Evolutionary conservation across 2,113 vertebrate species (phyloP), one percentile per base, ranked within the genome.

Genomic region (Cyprinodon tularosa): DNA sequence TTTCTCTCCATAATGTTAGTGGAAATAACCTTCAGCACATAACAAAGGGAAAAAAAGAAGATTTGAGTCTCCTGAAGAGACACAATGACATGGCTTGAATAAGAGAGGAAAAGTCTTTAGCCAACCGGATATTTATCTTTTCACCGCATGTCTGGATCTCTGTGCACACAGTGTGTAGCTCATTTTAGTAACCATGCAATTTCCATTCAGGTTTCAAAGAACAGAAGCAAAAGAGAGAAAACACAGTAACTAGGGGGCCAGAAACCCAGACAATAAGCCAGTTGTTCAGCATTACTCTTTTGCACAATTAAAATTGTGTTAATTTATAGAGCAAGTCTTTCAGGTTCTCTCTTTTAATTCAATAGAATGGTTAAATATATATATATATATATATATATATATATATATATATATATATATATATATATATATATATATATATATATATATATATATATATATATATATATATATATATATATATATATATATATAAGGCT

Each of bases 61-160:
- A 29, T 42, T 60, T 42, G 12, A 12, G 57, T 78, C 53, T 42
- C 38, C 37, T 64, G 7, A 73, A 71, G 66, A 71, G 66, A 71
- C 12, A 59, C 37, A 57, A 47, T 66, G 39, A 44, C 20, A 64
- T 53, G 39, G 12, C 38, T 68, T 68, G 38, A 53, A 40, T 13
- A 14, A 62, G 14, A 0, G 10, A 22, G 12, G 42, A 66, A 29
- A 59, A n/a, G 66, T 15, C 66, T 68, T 68, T 29, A n/a, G 63
- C 64, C 78, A 72, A 71, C 12, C 0, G 1, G 45, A 82, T 79
- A 67, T 72, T 77, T 72, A 74, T 77, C 42, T 77, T 53, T 73
- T 65, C 47, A 57, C 69, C 57, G 36, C 62, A 65, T 40, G 66
- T 81, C 74, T 82, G 79, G 73, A 68, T 82, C 50, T 80, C 66